Evolutionary conservation across 2,113 vertebrate genomes (phyloP), one percentile per base, ranked within the genome.

Genomic region (Sphaerodactylus townsendi): DNA sequence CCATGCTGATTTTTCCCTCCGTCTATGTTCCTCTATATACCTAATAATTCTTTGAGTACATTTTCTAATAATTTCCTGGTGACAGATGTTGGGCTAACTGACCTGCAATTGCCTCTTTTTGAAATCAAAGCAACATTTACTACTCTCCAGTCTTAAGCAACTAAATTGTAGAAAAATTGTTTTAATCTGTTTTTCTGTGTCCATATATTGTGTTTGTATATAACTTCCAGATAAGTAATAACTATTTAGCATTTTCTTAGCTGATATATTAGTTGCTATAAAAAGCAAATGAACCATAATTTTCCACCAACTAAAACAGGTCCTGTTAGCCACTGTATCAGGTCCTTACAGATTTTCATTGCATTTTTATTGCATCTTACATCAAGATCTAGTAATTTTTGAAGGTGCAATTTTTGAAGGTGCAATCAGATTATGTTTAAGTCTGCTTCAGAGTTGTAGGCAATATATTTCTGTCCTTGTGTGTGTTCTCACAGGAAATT

Each of bases 401-500:
- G 28, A 83, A 77, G 19, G 10, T 41, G n/a, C 5, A 37, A 37
- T 80, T 53, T 76, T 14, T 68, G 28, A 83, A 77, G 19, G 10
- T 41, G n/a, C 5, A 37, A 37, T 80, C 19, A 7, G 35, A 69
- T 15, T 14, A 11, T 83, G n/a, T 35, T 71, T 10, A 44, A 30
- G 25, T 59, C 44, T 71, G 66, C 46, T 39, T 39, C 15, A 46
- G 9, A 66, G 41, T 72, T 71, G 71, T 72, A 48, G 17, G 53
- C 28, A 79, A 13, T 64, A 85, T 79, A 79, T 10, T 21, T 71
- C 15, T 30, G 11, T 65, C n/a, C 17, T 77, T 50, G 82, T 56
- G 17, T 89, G 28, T 89, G 66, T 92, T 85, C 83, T 88, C 89
- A n/a, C 84, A 99, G 98, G 98, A 99, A 94, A 37, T 87, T 59